Base-by-base conservation (phyloP, 2,888 invertebrate genomes). In the Cerceris rybyensis region DNA sequence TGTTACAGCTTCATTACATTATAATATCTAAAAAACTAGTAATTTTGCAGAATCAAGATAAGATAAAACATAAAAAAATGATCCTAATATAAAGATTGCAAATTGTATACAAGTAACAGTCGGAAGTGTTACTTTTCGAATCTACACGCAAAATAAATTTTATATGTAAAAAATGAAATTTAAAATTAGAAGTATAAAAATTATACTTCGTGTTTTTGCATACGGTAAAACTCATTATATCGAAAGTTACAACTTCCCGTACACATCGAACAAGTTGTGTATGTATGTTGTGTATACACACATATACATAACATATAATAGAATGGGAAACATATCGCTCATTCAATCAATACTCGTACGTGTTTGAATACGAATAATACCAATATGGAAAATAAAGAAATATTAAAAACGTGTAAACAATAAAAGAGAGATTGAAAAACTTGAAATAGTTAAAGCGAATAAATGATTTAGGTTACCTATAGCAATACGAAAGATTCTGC, bases 151-250 rank as follows among this genome's bases (percentile, higher is more conserved):
- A 28, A 28, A 69, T 11, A 4, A n/a, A 77, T 67, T 67, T 46
- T 17, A 63, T 41, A 72, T 71, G 49, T 64, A 43, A 6, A 46
- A 61, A 65, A 64, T 43, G 16, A 57, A 65, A 75, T 75, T 71
- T 11, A 42, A 13, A 57, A 16, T 71, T 57, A 64, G 17, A 78
- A 65, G 60, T 68, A 78, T 78, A 72, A 78, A 65, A 72, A 78
- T 78, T 65, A 78, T 78, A 78, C 68, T 78, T 78, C 68, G 78
- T 78, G 72, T 78, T 68, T 78, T 61, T 28, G 52, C 67, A 49
- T 59, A 42, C 67, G 63, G 14, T 11, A 46, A 46, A 8, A 46
- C 46, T 46, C 11, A 46, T 28, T 28, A 28, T 28, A 28, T 28
- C 28, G 28, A 28, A 28, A 28, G 28, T 28, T 28, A 28, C 28